Evolutionary conservation across 2,113 vertebrate genomes (phyloP), one percentile per base, ranked within the genome.

Genomic region (Tapirus terrestris): DNA sequence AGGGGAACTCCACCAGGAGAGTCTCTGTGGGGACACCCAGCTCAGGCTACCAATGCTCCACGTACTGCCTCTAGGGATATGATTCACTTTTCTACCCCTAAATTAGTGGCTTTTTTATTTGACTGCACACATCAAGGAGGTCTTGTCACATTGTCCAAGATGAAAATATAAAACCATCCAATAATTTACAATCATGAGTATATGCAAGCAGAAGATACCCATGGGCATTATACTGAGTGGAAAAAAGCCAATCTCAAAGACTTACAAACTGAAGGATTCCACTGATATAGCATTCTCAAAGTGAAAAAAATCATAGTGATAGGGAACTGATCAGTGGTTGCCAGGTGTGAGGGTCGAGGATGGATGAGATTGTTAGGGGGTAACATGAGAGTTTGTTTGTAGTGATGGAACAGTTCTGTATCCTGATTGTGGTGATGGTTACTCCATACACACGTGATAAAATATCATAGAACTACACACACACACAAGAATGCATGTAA

Each of bases 1-100:
- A 51, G 4, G 7, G 67, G n/a, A 56, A 2, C 31, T 14, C 2
- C 17, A 25, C 12, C 31, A 20, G 23, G 31, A 58, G 5, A 53
- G 36, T 27, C 45, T 45, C n/a, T 4, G 2, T 3, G 45, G 13
- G 5, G 25, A 25, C 36, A 13, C 85, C 25, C 20, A 45, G 48
- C 33, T 61, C 18, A 3, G 1, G 29, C 18, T 13, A 4, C 79
- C 65, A 53, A 0, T 0, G 3, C 27, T 45, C 10, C 53, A 23
- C 3, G 21, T 58, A 27, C 23, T 5, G 45, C 6, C 20, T 1
- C 0, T 2, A 2, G 20, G 7, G 76, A 6, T 10, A 9, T 0
- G 4, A 33, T 23, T 51, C 56, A 39, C 20, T 88, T 70, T 79
- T 65, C 43, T 16, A 67, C 18, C 51, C 13, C 2, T 48, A 72